Percentiles rank a stretch among this genome's conserved stretches.
Conservation (phyloP, 2,113 vertebrate genomes). For the Rhadina sibilatrix region DNA sequence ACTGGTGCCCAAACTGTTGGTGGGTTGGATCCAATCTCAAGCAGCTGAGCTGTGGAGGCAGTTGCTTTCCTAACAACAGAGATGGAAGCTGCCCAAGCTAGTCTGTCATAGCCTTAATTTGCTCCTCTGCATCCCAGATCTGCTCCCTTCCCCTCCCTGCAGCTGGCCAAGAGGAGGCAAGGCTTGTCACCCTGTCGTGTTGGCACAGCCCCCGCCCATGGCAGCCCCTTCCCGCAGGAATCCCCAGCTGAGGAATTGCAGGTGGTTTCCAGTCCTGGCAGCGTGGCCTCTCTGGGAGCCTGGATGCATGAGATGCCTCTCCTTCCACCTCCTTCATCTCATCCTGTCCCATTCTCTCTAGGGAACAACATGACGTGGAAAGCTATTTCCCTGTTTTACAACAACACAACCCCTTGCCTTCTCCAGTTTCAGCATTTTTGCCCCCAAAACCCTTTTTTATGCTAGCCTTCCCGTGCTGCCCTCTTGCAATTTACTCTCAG, state of each 20-base stretch:
- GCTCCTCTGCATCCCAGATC: neutral
- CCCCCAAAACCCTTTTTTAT: accelerated
- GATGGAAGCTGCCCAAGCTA: neutral
- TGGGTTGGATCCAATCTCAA: neutral
- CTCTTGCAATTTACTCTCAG: neutral
- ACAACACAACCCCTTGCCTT: neutral
- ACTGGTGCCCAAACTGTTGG: neutral
- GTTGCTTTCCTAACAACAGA: neutral
- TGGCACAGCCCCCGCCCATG: neutral
- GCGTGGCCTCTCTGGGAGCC: accelerated
- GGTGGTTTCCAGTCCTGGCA: constrained; percentile 26
- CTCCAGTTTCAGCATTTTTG: neutral
- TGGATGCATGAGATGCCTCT: neutral
- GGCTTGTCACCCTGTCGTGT: accelerated
- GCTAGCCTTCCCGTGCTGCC: accelerated
- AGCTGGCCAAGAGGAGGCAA: neutral
- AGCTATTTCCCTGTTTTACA: neutral
- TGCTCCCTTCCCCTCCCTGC: neutral
- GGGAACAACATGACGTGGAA: accelerated
- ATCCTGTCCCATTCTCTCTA: neutral
- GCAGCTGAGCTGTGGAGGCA: neutral
- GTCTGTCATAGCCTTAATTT: neutral
- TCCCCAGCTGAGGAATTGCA: neutral
- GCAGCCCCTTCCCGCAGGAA: neutral
- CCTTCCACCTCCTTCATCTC: neutral